A percentile compares a stretch with the other conserved stretches of the same genome.
Conservation (phyloP, 1,140 invertebrate species). For the Condylostylus longicornis region DNA sequence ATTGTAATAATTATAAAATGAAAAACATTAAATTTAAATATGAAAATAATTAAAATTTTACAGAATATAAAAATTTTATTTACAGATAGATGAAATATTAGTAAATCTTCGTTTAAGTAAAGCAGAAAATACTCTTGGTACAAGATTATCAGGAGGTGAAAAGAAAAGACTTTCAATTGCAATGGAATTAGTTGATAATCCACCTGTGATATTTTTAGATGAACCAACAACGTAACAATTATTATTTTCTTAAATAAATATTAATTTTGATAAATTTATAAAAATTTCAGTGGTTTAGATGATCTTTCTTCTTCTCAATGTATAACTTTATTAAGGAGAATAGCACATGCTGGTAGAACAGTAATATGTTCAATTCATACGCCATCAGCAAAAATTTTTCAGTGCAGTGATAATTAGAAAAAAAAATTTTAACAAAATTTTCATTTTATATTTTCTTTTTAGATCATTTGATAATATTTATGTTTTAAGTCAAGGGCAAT, state of each 20-base stretch:
- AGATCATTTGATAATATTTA: slow-evolving; percentile 64
- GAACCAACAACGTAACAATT: slow-evolving; percentile 59
- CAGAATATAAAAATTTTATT: slow-evolving; percentile 12
- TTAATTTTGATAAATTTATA: neutral
- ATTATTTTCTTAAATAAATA: neutral
- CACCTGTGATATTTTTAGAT: slow-evolving; percentile 75
- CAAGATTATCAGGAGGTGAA: slow-evolving; percentile 77
- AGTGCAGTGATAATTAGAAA: too few species aligned
- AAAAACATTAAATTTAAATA: too few species aligned
- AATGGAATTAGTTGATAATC: slow-evolving; percentile 85
- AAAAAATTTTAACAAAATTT: too few species aligned
- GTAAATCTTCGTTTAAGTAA: slow-evolving; percentile 44
- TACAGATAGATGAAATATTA: slow-evolving; percentile 56
- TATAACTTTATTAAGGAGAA: slow-evolving; percentile 52
- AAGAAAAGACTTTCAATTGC: slow-evolving; percentile 82
- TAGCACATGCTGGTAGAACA: slow-evolving; percentile 67
- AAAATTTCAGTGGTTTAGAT: slow-evolving; percentile 44
- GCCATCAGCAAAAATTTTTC: slow-evolving; percentile 65
- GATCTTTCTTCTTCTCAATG: slow-evolving; percentile 62
- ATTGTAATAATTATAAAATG: slow-evolving; percentile 40
- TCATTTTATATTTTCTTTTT: too few species aligned
- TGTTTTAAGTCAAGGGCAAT: slow-evolving; percentile 54
- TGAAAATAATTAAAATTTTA: neutral
- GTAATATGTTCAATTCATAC: slow-evolving; percentile 87
- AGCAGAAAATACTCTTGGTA: slow-evolving; percentile 50